Percentiles rank a stretch among this genome's conserved stretches.
These are phyloP conservation scores for Episyrphus balteatus DNA, from an alignment of 1,140 invertebrate genomes.

Conservation along the genomic window DNA sequence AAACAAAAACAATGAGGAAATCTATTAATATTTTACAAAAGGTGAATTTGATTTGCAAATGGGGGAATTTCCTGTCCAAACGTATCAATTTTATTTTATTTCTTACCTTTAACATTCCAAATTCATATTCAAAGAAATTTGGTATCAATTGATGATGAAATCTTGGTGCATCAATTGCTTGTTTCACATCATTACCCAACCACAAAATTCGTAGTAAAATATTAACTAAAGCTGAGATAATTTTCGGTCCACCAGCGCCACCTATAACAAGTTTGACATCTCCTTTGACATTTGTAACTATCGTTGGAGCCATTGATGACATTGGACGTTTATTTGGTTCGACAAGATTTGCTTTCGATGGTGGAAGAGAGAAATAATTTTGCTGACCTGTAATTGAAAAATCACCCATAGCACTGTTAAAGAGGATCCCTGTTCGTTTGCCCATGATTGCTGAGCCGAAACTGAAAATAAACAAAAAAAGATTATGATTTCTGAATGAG, in stretches of 20 bases:
- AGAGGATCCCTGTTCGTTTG: slow-evolving; percentile 70
- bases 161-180: slow-evolving; percentile 69
- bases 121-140: slow-evolving; percentile 69
- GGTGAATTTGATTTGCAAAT: too few species aligned
- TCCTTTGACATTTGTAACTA: slow-evolving; percentile 62
- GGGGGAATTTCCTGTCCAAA: too few species aligned
- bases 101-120: slow-evolving; percentile 37
- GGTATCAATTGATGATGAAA: slow-evolving; percentile 92
- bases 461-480: slow-evolving; percentile 7
- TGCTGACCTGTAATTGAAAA: slow-evolving; percentile 68
- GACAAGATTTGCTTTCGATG: slow-evolving; percentile 70
- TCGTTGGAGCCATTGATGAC: slow-evolving; percentile 84
- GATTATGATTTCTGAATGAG: too few species aligned
- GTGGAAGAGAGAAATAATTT: slow-evolving; percentile 72
- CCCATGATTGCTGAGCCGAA: slow-evolving; percentile 29
- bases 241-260: slow-evolving; percentile 87
- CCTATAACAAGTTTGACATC: slow-evolving; percentile 73
- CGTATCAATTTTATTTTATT: too few species aligned
- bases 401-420: slow-evolving; percentile 94
- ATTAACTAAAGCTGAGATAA: slow-evolving; percentile 69
- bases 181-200: slow-evolving; percentile 60
- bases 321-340: slow-evolving; percentile 68
- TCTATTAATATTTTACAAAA: too few species aligned
- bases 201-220: slow-evolving; percentile 60
- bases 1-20: too few species aligned